Base-by-base conservation (phyloP, 2,888 invertebrate genomes). In the Mesoligia furuncula region DNA sequence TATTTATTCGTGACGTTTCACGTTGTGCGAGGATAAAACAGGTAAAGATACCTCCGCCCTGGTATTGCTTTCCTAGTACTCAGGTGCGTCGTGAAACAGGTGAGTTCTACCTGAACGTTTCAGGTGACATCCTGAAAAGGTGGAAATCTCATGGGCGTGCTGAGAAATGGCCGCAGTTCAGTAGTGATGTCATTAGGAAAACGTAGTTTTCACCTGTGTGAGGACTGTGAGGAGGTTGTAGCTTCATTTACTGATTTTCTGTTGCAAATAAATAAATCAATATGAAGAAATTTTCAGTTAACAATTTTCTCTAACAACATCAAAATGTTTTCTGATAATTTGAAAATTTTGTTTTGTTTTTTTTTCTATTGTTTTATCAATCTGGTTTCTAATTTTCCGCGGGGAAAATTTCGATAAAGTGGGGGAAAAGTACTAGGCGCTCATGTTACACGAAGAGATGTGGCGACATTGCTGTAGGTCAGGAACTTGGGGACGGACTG, bases 401-500 rank as follows among this genome's bases (percentile, higher is more conserved):
- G 92, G 93, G 93, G 92, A 92, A 93, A 93, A 91, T 93, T 95
- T 94, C 94, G 91, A 93, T 94, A 94, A 93, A 94, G 93, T 95
- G 94, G 94, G 94, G 94, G 93, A 95, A 94, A 93, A 90, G 85
- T 92, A 95, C 94, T 86, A 95, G 94, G 95, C 83, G 9, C 20
- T 3, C 91, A 95, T 89, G 80, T 88, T 36, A 59, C 11, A 17
- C 0, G 31, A 80, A 88, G 90, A 90, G 83, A 54, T 89, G 31
- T 66, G 48, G 59, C 68, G 72, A 81, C 79, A 81, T 85, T 85
- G 78, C 61, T 75, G 75, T 83, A 85, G 82, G 83, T 85, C 81
- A 81, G 85, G 75, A 69, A 77, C 74, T 51, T 67, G 85, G 85
- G 88, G 81, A 80, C 86, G 89, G 89, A 92, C 73, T 68, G 39